These are phyloP conservation scores for Indicator indicator DNA, from an alignment of 2,113 vertebrate genomes.

Conservation along the genomic window DNA sequence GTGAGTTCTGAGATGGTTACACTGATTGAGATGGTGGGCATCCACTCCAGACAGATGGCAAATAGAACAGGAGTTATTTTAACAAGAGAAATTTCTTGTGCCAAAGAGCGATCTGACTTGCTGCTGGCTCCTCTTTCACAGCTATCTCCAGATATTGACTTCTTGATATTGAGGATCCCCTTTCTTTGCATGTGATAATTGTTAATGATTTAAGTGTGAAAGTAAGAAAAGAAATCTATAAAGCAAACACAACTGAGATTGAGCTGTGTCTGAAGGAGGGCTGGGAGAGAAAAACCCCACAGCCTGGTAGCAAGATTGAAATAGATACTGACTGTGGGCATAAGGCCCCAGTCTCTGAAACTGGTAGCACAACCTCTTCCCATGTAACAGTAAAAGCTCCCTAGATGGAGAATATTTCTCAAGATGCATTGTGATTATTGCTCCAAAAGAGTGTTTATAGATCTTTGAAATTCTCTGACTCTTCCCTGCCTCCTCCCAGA, in stretches of 20 bases:
- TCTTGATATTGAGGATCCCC: background rate
- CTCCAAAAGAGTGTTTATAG: background rate
- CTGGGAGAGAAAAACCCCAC: background rate
- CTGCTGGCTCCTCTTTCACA: background rate
- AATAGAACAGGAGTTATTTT: constrained; percentile 2
- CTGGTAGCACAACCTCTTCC: background rate
- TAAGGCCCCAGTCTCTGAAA: background rate
- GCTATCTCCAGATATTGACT: background rate
- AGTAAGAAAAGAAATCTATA: background rate
- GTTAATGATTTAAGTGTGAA: background rate
- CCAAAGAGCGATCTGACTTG: background rate
- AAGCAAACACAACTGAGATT: background rate
- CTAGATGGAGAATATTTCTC: background rate
- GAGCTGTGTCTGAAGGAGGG: background rate
- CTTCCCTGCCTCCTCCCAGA: background rate
- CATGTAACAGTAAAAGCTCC: background rate
- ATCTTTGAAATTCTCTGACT: background rate
- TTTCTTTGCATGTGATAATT: constrained; percentile 20
- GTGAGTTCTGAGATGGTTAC: background rate
- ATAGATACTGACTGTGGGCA: background rate
- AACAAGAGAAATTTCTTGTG: background rate
- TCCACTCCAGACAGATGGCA: background rate
- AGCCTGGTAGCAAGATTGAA: background rate
- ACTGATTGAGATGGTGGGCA: background rate
- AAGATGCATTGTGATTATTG: background rate